Evolutionary conservation across 2,888 invertebrate genomes (phyloP), one percentile per base, ranked within the genome.

Genomic region (Atherix ibis): DNA sequence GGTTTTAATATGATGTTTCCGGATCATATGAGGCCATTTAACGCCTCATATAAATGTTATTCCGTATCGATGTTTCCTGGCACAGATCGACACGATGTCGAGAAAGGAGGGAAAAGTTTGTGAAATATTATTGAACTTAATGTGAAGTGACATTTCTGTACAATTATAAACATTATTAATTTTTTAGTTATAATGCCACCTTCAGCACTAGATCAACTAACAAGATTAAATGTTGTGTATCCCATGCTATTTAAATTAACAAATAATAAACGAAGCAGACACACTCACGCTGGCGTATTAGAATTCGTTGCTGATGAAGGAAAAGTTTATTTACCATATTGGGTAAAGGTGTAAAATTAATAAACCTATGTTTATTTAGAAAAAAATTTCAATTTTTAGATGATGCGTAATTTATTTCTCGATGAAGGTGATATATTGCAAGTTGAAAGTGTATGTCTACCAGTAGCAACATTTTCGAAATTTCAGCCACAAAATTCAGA

Each of bases 271-370:
- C 78, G 78, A 5, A 77, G 76, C 43, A 70, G 91, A 40, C 68
- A 77, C 18, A 94, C 95, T 8, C 97, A 98, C 56, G 89, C 91
- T 55, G 92, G 92, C 34, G 97, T 98, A 1, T 59, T 98, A 42
- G 98, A 98, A 60, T 98, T 98, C 68, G 91, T 97, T 5, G 97
- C 98, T 8, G 95, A 97, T 56, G 98, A 99, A 63, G 97, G 95
- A 18, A 85, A 84, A 64, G 89, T 92, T 28, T 97, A 94, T 59
- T 68, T 98, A 45, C 98, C 98, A n/a, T 81, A 91, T 53, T 99
- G 98, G 97, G 89, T 89, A 62, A 10, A n/a, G 15, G n/a, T n/a
- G n/a, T n/a, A n/a, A n/a, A n/a, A n/a, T n/a, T n/a, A n/a, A n/a
- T n/a, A n/a, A n/a, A n/a, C n/a, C 24, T 3, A n/a, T 24, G 2